A percentile compares a stretch with the other conserved stretches of the same genome.
Conservation (phyloP, 2,113 vertebrate species). For the Proterorhinus semilunaris region DNA sequence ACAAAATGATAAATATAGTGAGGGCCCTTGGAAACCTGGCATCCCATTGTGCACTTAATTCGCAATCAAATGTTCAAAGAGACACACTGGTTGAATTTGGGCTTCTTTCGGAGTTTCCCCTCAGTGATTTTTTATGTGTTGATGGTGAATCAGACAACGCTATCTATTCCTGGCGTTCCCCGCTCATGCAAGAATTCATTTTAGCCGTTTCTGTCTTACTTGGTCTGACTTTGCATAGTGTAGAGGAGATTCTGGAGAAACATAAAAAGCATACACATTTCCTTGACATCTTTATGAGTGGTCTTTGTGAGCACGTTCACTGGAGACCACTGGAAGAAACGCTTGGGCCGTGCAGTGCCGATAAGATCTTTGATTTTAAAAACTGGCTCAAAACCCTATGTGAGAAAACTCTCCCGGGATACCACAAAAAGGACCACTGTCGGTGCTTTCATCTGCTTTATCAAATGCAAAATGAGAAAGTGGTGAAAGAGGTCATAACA, state of each 20-base stretch:
- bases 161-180: conserved; percentile 66
- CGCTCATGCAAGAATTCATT: conserved; percentile 70
- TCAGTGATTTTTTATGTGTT: conserved; percentile 41
- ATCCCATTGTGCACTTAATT: conserved; percentile 26
- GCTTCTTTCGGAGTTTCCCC: conserved; percentile 27
- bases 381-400: conserved; percentile 50
- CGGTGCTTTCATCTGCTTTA: conserved; percentile 61
- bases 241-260: conserved; percentile 39
- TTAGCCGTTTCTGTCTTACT: conserved; percentile 66
- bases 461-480: conserved; percentile 61
- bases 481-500: conserved; percentile 56
- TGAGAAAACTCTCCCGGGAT: conserved; percentile 18
- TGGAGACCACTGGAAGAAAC: conserved; percentile 47
- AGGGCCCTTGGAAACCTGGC: conserved; percentile 58
- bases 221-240: conserved; percentile 12
- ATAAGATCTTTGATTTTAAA: conserved; percentile 45
- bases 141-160: conserved; percentile 14
- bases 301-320: conserved; percentile 63
- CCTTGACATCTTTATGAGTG: conserved; percentile 66
- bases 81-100: conserved; percentile 41
- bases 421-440: conserved; percentile 27
- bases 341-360: conserved; percentile 40
- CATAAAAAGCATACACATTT: conserved; percentile 33
- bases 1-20: conserved; percentile 37
- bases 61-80: conserved; percentile 34